Conservation (phyloP, 2,888 invertebrate species). For the Embidobia sp. region DNA sequence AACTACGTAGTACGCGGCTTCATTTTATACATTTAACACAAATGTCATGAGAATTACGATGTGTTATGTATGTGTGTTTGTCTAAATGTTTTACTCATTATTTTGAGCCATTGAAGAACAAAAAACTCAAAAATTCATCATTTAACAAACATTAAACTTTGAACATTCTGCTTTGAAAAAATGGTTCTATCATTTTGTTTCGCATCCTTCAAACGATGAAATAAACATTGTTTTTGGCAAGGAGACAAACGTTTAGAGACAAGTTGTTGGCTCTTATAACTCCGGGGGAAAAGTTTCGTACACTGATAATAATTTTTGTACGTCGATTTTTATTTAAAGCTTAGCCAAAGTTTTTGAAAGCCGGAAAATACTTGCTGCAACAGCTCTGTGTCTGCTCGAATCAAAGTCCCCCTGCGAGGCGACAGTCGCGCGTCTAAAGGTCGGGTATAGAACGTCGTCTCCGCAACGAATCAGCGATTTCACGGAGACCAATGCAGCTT, state of each 20-base stretch:
- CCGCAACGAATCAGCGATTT: conserved; percentile 80
- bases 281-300: conserved; percentile 9
- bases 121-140: no score
- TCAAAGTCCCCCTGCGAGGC: conserved; percentile 63
- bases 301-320: no score
- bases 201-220: no score
- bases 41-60: no score
- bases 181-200: no score
- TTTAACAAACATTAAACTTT: no score
- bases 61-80: no score
- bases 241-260: conserved; percentile 7
- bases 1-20: no score
- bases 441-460: conserved; percentile 75
- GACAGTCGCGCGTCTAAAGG: conserved; percentile 74
- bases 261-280: conserved; percentile 33
- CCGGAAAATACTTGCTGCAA: conserved; percentile 52
- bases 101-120: no score
- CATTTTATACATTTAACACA: no score
- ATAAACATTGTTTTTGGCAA: conserved; percentile 29
- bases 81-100: no score
- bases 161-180: no score
- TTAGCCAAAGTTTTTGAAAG: conserved; percentile 49
- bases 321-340: conserved; percentile 32
- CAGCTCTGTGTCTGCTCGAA: conserved; percentile 72
- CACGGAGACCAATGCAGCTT: conserved; percentile 80